Base-by-base conservation (phyloP, 1,140 invertebrate species). In the Battus philenor region DNA sequence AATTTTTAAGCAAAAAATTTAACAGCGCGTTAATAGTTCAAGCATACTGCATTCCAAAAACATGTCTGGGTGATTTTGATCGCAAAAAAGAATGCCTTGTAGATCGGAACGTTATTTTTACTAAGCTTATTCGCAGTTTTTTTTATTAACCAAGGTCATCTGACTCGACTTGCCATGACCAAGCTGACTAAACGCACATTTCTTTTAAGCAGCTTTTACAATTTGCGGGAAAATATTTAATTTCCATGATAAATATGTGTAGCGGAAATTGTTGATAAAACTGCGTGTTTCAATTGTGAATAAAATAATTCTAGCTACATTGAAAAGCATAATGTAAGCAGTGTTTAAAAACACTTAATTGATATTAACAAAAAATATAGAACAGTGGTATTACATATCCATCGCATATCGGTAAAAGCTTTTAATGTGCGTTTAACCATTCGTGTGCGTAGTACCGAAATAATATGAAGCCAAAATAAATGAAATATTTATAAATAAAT, bases 141-240 rank as follows among this genome's bases (percentile, higher is more conserved):
- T 36, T 34, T 49, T 48, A n/a, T n/a, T n/a, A 26, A n/a, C 6
- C 10, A 54, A 55, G 48, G 48, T 46, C 34, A 9, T 52, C 32
- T 54, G 58, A 58, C 67, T 61, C 75, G 73, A 72, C 44, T 50
- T 64, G 53, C 61, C 52, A 74, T 76, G 74, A 80, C 78, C 78
- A 71, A 70, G 64, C 68, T 62, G 64, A 59, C 65, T 73, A 73
- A 75, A 71, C 68, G 67, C 54, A 68, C 59, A 59, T 59, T n/a
- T 29, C 51, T 34, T 18, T 16, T 18, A 33, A 43, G 47, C 68
- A 72, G 61, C 64, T 57, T 59, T 68, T 64, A 69, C 58, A 73
- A 39, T 34, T 45, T 9, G n/a, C n/a, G n/a, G n/a, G n/a, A n/a
- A n/a, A n/a, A n/a, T n/a, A n/a, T n/a, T n/a, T n/a, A n/a, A n/a